phyloP scores from a whole-genome alignment of 1,140 invertebrate genomes.

The Coenobita brevimanus region DNA sequence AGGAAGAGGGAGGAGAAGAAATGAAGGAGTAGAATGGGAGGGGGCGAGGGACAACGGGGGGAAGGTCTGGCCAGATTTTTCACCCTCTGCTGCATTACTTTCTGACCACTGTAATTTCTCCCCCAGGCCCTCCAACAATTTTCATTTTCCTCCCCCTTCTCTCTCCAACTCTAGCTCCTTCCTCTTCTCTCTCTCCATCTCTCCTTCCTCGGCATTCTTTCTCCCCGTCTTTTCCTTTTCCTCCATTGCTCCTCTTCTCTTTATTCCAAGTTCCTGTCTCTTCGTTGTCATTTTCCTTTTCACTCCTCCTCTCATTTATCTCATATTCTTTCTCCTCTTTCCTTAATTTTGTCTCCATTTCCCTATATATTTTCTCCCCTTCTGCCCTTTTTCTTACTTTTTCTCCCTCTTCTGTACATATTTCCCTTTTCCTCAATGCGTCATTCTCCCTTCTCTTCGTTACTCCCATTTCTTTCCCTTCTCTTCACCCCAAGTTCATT shows the following conservation, averaged over 20 bases:
- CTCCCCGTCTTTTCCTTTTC: too few relatives aligned
- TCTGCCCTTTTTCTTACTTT: too few relatives aligned
- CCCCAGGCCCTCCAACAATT: constrained; percentile 48
- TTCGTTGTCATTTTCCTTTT: too few relatives aligned
- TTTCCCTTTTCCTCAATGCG: too few relatives aligned
- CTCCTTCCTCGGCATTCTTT: too few relatives aligned
- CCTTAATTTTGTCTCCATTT: too few relatives aligned
- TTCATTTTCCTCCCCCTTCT: constrained; percentile 32
- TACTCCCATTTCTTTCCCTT: not conserved
- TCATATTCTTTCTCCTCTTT: too few relatives aligned
- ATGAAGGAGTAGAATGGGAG: not conserved
- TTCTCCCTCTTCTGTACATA: too few relatives aligned
- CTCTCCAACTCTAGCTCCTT: not conserved
- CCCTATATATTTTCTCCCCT: too few relatives aligned
- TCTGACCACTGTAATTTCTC: constrained; percentile 60
- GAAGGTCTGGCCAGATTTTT: constrained; percentile 37
- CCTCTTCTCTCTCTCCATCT: not conserved
- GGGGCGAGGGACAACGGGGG: constrained; percentile 2
- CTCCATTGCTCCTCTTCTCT: too few relatives aligned
- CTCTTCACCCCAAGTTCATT: not conserved
- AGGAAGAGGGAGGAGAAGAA: not conserved
- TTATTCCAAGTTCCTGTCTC: too few relatives aligned
- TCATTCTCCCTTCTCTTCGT: too few relatives aligned
- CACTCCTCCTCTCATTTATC: not conserved
- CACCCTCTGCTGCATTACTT: constrained; percentile 57